A percentile compares a stretch with the other conserved stretches of the same genome.
phyloP scores from a whole-genome alignment of 2,113 vertebrate species.

The Psilopsiagon aymara region DNA sequence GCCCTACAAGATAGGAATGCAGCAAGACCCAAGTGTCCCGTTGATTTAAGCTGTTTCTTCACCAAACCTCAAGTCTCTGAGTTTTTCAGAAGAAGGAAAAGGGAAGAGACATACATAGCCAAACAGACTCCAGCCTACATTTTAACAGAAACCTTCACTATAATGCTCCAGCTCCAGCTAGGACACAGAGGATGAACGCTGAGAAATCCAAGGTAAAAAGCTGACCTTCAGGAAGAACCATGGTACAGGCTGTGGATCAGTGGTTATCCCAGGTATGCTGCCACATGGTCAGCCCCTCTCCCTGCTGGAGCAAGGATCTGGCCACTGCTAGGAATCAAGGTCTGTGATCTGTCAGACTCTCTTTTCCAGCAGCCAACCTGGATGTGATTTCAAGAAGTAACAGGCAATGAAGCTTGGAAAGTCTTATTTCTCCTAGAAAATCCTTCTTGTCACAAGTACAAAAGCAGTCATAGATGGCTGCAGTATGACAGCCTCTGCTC shows the following conservation, averaged over 20 bases:
- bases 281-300: background rate
- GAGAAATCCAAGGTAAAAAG: background rate
- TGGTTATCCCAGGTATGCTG: background rate
- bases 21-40: background rate
- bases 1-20: background rate
- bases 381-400: background rate
- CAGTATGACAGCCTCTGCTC: background rate
- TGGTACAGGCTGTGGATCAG: background rate
- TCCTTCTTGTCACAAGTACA: background rate
- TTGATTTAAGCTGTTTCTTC: background rate
- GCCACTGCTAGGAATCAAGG: background rate
- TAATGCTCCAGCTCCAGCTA: background rate
- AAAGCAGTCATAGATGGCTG: background rate
- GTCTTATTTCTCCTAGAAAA: background rate
- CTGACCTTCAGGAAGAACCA: background rate
- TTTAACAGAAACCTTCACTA: background rate
- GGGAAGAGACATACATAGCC: background rate
- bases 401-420: background rate
- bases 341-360: background rate
- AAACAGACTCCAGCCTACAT: background rate
- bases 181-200: accelerated
- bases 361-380: background rate
- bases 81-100: background rate
- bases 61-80: background rate
- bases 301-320: background rate